These are phyloP conservation scores for Papilio polyxenes DNA, from an alignment of 1,140 invertebrate species.

Conservation along the genomic window DNA sequence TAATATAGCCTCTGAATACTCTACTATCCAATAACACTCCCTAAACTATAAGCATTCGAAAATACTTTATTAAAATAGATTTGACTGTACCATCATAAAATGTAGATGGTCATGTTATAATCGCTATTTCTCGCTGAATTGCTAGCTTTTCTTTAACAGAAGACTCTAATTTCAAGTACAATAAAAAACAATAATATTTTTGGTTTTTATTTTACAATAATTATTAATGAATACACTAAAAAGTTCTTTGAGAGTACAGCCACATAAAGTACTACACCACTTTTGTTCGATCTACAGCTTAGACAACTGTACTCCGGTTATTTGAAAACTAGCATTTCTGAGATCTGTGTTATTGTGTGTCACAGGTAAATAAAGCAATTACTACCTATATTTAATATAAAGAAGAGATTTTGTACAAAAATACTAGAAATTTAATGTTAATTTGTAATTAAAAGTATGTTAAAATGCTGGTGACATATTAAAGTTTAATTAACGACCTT, in stretches of 20 bases:
- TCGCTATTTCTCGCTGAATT: not conserved
- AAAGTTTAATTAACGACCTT: not conserved
- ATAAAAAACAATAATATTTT: no score
- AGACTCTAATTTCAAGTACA: not conserved
- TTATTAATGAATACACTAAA: no score
- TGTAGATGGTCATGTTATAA: not conserved
- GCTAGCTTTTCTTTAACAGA: not conserved
- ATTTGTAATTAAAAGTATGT: not conserved
- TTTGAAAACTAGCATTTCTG: not conserved
- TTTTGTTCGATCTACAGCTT: not conserved
- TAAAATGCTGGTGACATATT: not conserved
- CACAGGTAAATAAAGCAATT: no score
- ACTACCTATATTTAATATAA: no score
- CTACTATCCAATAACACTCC: constrained; percentile 20
- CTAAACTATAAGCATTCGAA: not conserved
- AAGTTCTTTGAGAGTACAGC: not conserved
- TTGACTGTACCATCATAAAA: not conserved
- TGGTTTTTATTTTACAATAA: no score
- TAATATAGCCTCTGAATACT: constrained; percentile 27
- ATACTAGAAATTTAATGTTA: no score
- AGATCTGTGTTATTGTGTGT: not conserved
- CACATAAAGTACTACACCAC: not conserved
- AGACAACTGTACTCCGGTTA: not conserved
- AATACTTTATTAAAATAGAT: not conserved
- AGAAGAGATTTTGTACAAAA: no score